phyloP scores from a whole-genome alignment of 37 sponge, comb jelly and placozoan species.

The Geodia barretti region DNA sequence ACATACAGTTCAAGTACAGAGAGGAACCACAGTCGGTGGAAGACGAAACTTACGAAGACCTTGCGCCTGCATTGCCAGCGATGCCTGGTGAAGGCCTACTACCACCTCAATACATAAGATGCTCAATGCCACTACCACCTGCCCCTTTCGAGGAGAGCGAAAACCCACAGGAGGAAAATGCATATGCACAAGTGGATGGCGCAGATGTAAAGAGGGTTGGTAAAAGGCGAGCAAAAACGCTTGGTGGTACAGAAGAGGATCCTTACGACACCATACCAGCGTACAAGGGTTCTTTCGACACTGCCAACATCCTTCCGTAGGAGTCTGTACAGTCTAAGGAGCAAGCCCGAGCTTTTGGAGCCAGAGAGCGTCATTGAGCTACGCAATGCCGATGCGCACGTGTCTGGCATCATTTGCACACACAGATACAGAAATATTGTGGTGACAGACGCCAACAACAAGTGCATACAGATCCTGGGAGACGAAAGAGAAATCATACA shows the following conservation, averaged over 20 bases:
- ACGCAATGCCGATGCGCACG: background rate
- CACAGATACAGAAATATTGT: background rate
- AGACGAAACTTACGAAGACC: background rate
- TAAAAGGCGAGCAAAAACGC: background rate
- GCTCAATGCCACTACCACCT: too few relatives aligned
- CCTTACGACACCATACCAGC: too few relatives aligned
- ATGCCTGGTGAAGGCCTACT: background rate
- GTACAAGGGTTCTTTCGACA: too few relatives aligned
- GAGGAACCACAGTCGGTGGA: background rate
- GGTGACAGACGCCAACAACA: background rate
- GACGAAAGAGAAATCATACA: background rate
- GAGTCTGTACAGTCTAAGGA: too few relatives aligned
- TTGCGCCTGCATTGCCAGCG: background rate
- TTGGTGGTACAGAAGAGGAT: background rate
- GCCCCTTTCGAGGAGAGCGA: too few relatives aligned
- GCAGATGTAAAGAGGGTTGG: background rate
- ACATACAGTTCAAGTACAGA: background rate
- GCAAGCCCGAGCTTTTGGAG: too few relatives aligned
- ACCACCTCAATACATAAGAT: background rate
- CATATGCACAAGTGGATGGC: background rate
- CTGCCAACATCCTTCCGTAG: too few relatives aligned
- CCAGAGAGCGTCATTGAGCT: background rate
- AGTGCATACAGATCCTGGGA: background rate
- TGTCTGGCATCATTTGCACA: background rate
- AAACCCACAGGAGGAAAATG: too few relatives aligned